A percentile compares a stretch with the other conserved stretches of the same genome.
phyloP scores from a whole-genome alignment of 2,797 vertebrate species.

The Darevskia mixta region DNA sequence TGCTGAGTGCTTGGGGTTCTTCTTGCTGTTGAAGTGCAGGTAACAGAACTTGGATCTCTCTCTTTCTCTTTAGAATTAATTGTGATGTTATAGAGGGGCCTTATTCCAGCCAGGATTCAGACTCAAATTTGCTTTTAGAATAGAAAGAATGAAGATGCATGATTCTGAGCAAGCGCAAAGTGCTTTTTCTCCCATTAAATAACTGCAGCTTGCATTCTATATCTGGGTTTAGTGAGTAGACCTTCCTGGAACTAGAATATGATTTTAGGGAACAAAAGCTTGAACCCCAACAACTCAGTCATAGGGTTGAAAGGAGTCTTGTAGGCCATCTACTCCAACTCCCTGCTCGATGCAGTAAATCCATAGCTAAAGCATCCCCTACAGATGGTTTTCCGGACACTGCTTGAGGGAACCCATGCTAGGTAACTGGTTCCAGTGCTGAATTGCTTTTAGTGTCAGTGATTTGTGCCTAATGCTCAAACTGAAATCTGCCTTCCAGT shows the following conservation, averaged over 20 bases:
- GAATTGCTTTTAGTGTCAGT: no score
- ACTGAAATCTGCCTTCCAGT: no score
- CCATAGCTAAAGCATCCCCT: background rate
- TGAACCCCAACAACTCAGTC: background rate
- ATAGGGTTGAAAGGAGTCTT: background rate
- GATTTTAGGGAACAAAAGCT: background rate
- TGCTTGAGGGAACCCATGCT: no score
- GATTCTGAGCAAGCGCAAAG: background rate
- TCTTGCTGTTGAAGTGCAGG: constrained; percentile 60
- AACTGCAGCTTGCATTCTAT: background rate
- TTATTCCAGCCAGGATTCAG: background rate
- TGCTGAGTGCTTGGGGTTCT: constrained; percentile 77
- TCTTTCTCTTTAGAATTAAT: background rate
- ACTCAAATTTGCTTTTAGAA: background rate
- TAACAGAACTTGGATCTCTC: constrained; percentile 55
- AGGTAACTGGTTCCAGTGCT: no score
- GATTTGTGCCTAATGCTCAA: no score
- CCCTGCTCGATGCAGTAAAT: background rate
- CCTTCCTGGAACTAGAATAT: background rate
- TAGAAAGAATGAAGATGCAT: background rate
- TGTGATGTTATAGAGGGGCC: background rate
- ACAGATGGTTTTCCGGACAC: no score
- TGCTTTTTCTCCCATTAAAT: background rate
- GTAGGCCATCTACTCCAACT: no score
- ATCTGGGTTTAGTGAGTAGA: background rate